A percentile compares a stretch with the other conserved stretches of the same genome.
Evolutionary conservation across 2,113 vertebrate genomes (phyloP).

Genomic region (western clawed frog (Xenopus tropicalis)): DNA sequence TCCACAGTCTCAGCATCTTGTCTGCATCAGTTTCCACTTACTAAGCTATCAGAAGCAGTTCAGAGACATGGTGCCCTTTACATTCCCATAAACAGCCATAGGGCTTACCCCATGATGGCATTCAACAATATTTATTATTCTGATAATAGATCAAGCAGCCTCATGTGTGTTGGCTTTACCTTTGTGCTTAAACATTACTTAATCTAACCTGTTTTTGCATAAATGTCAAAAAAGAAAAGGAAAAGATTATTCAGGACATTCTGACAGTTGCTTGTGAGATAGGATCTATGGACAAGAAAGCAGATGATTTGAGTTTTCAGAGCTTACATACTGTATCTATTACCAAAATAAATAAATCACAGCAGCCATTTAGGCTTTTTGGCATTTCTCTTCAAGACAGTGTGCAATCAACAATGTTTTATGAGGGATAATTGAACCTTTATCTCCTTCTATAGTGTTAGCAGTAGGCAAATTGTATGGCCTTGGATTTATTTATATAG

Average conservation of each 20-base stretch:
- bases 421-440: too few relatives aligned
- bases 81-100: background rate
- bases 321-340: background rate
- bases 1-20: conserved; percentile 20
- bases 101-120: conserved; percentile 23
- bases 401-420: too few relatives aligned
- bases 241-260: conserved; percentile 32
- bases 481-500: too few relatives aligned
- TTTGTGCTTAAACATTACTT: conserved; percentile 10
- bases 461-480: too few relatives aligned
- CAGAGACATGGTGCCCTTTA: conserved; percentile 15
- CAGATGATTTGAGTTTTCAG: conserved; percentile 19
- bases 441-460: too few relatives aligned
- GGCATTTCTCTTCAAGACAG: too few relatives aligned
- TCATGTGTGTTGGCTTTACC: conserved; percentile 6
- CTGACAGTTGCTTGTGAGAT: conserved; percentile 30
- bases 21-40: conserved; percentile 29
- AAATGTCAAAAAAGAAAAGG: conserved; percentile 33
- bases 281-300: conserved; percentile 17
- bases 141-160: conserved; percentile 8
- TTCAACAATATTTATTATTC: conserved; percentile 25
- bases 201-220: conserved; percentile 26
- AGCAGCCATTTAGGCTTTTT: too few relatives aligned
- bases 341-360: conserved; percentile 14
- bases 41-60: conserved; percentile 23